Evolutionary conservation across 2,113 vertebrate species (phyloP), one percentile per base, ranked within the genome.

Genomic region (Helogale parvula): DNA sequence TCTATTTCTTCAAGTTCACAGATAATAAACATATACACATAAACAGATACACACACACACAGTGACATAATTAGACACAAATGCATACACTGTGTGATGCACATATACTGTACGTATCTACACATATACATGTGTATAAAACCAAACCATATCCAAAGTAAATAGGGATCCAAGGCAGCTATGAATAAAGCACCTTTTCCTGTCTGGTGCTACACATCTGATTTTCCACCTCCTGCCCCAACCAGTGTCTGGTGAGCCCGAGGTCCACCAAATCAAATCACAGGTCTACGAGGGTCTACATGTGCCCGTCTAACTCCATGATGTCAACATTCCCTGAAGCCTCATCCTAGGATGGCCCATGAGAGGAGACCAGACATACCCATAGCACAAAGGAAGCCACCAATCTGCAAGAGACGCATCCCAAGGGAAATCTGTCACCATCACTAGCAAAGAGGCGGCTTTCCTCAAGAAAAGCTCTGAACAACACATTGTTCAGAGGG

Each of bases 161-260:
- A 50, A 31, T 0, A 15, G 65, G 29, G 41, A 45, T 38, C 72
- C 66, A 93, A 72, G 23, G 21, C 82, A 71, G 13, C 23, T 21
- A 0, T 13, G 17, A 50, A 68, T 14, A 38, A 76, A 83, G 41
- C 0, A 23, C 29, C 25, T 29, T 33, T 27, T 68, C 19, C 31
- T 10, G 19, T 7, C 47, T 12, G 13, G 7, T 0, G 4, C 27
- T 2, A 7, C 11, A 15, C 15, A 13, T 8, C 68, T 29, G 4
- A 47, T 31, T 57, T 63, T 35, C 80, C 1, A 35, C 17, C 25
- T 63, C 90, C n/a, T 45, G 7, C 23, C 60, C 82, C 29, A 21
- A 6, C 19, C 29, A n/a, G 6, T 6, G 16, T 52, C 66, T 38
- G 72, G 10, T 52, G 10, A 89, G 63, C 27, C 45, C 27, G 14